Evolutionary conservation across 1,140 invertebrate species (phyloP).

Genomic region (Bombus superbus): DNA sequence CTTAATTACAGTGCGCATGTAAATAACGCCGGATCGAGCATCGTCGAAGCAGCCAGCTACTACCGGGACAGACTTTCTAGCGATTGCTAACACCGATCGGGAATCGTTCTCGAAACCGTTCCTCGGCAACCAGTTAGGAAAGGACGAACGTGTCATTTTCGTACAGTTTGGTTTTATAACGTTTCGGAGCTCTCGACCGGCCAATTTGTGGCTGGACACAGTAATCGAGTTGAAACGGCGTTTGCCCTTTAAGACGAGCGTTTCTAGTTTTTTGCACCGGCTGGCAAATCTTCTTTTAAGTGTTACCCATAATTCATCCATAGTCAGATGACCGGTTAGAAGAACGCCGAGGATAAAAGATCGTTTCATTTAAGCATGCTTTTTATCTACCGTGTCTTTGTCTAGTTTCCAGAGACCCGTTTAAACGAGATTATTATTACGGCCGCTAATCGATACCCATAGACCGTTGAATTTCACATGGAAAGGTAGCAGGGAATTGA

Average conservation of each 20-base stretch:
- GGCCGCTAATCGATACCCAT: not conserved
- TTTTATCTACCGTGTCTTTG: constrained; percentile 40
- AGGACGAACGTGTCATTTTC: constrained; percentile 34
- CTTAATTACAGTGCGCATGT: constrained; percentile 43
- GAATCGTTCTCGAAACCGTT: constrained; percentile 13
- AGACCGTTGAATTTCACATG: not conserved
- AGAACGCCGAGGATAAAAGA: constrained; percentile 19
- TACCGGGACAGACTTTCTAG: not conserved
- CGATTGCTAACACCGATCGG: not conserved
- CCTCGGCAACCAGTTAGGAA: constrained; percentile 6
- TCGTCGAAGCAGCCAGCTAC: not conserved
- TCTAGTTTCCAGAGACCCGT: not conserved
- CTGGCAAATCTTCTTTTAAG: constrained; percentile 63
- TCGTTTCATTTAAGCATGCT: constrained; percentile 34
- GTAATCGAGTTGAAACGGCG: constrained; percentile 48
- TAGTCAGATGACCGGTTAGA: constrained; percentile 37
- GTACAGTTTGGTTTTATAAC: constrained; percentile 16
- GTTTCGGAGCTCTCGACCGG: not conserved
- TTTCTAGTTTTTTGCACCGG: constrained; percentile 50
- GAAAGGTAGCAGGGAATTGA: not conserved
- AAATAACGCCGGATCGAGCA: constrained; percentile 23
- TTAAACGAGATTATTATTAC: not conserved
- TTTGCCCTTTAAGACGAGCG: constrained; percentile 20
- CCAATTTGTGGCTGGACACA: constrained; percentile 26
- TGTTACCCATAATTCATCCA: constrained; percentile 47